phyloP scores from a whole-genome alignment of 1,140 invertebrate genomes.

The Conopomorpha cramerella region DNA sequence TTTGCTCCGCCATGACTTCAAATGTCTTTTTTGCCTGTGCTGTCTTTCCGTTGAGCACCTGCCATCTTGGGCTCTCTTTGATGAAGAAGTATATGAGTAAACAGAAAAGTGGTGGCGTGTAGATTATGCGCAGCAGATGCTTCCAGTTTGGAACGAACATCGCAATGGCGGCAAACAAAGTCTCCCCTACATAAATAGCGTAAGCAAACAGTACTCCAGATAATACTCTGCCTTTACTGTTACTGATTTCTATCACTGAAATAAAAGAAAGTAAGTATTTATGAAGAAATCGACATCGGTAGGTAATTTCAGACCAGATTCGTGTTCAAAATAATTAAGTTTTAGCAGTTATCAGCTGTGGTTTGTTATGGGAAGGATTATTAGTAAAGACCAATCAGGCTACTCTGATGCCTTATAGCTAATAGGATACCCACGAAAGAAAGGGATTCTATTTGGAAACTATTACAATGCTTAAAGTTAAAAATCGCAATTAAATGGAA shows the following conservation, averaged over 20 bases:
- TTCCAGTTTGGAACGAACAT: slow-evolving; percentile 75
- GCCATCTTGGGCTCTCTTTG: slow-evolving; percentile 74
- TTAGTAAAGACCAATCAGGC: too few relatives aligned
- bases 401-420: too few relatives aligned
- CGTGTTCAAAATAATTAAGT: too few relatives aligned
- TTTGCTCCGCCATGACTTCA: slow-evolving; percentile 64
- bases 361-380: too few relatives aligned
- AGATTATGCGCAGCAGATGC: slow-evolving; percentile 67
- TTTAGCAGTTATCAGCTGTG: too few relatives aligned
- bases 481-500: neutral
- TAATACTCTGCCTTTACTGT: slow-evolving; percentile 68
- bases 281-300: too few relatives aligned
- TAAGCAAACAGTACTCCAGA: slow-evolving; percentile 70
- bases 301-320: too few relatives aligned
- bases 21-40: slow-evolving; percentile 65
- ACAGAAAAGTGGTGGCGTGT: slow-evolving; percentile 67
- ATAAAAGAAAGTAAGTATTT: slow-evolving; percentile 12
- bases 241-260: slow-evolving; percentile 76
- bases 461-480: neutral
- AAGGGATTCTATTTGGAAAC: neutral
- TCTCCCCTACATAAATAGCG: slow-evolving; percentile 73
- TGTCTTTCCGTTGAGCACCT: slow-evolving; percentile 70
- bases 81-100: slow-evolving; percentile 64
- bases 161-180: slow-evolving; percentile 67
- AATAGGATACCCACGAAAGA: too few relatives aligned